phyloP scores from a whole-genome alignment of 2,888 invertebrate genomes.

The Drosophila limbata region DNA sequence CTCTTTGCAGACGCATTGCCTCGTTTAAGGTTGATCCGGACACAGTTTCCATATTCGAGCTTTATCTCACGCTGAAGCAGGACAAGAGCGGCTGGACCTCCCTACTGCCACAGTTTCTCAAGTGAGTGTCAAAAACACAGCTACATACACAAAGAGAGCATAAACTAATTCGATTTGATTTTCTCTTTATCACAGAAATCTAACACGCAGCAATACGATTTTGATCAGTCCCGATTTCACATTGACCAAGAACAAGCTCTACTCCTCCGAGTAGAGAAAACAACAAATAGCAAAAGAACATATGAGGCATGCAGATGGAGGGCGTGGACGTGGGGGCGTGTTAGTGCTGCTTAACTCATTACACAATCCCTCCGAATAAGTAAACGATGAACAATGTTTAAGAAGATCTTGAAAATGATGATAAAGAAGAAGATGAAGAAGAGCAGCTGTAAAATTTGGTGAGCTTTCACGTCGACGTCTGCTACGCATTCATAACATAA shows the following conservation, averaged over 20 bases:
- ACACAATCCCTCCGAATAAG: slow-evolving; percentile 79
- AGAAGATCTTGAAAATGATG: slow-evolving; percentile 1
- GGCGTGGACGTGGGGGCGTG: slow-evolving; percentile 47
- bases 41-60: slow-evolving; percentile 95
- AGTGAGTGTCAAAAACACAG: slow-evolving; percentile 88
- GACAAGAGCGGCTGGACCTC: slow-evolving; percentile 95
- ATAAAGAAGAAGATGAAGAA: slow-evolving; percentile 39
- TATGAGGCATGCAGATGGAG: slow-evolving; percentile 44
- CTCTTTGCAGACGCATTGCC: slow-evolving; percentile 88
- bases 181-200: slow-evolving; percentile 88
- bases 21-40: slow-evolving; percentile 94
- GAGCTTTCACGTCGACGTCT: slow-evolving; percentile 42
- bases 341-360: slow-evolving; percentile 59
- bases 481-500: slow-evolving; percentile 22
- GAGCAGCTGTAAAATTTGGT: slow-evolving; percentile 29
- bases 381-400: slow-evolving; percentile 30
- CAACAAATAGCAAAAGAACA: background rate
- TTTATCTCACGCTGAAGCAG: slow-evolving; percentile 94
- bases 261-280: slow-evolving; percentile 87
- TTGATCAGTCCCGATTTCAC: slow-evolving; percentile 95
- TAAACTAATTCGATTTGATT: slow-evolving; percentile 31
- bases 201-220: slow-evolving; percentile 94
- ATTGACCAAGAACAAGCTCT: slow-evolving; percentile 96
- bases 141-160: background rate
- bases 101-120: slow-evolving; percentile 94